Base-by-base conservation (phyloP, 2,888 invertebrate genomes). In the Archips xylosteana region DNA sequence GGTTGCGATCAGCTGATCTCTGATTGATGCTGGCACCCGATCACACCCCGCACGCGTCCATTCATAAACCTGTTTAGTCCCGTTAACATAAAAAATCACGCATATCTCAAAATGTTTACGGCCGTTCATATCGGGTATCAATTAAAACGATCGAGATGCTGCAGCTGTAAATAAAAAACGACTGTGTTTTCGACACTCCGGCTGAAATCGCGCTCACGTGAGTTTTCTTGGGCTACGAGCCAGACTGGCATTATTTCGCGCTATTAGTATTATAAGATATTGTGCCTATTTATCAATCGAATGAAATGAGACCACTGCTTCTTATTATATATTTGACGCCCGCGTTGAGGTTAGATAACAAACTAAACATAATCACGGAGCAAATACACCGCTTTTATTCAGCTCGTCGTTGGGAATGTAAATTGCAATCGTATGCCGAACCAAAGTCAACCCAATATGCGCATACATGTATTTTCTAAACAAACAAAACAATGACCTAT, bases 1-100 rank as follows among this genome's bases (percentile, higher is more conserved):
- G 83, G 75, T 83, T 83, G 78, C 88, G 87, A 92, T 91, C 93
- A 92, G 93, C 92, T 94, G 92, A 91, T 92, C 84, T 81, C 83
- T 88, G 90, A 91, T 90, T 89, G 91, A 91, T 91, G 87, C 83
- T 83, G 82, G 83, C 80, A 36, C 79, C 74, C 76, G 76, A 75
- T 83, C 81, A 77, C 83, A 81, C 80, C 78, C 78, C 72, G 81
- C 83, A 84, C 85, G 83, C 85, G 80, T 79, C 82, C 82, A 84
- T 84, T 86, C 84, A 82, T 78, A 75, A 89, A 91, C 91, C 87
- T 84, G 90, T 91, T 91, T 86, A 85, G 83, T 82, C 80, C 88
- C 84, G 86, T 88, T 88, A 87, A 79, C 80, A 84, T 82, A 82
- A 79, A 47, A 83, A 85, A 86, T 39, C 83, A 79, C 78, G 76